Conservation (phyloP, 2,797 vertebrate species). For the Triplophysa bombifrons region DNA sequence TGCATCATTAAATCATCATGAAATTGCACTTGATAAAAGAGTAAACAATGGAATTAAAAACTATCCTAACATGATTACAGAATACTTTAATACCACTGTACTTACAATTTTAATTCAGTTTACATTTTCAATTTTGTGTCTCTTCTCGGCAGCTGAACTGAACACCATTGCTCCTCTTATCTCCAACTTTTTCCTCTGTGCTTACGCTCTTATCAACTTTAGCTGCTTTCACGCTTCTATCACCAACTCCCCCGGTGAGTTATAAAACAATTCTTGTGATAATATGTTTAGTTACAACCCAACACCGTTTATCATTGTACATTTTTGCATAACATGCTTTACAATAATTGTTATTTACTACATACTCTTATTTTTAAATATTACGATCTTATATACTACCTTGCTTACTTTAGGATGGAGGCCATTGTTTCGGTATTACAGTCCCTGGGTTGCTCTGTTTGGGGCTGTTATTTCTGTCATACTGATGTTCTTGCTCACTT, state of each 20-base stretch:
- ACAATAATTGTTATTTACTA: too few relatives aligned
- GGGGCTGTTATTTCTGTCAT: constrained; percentile 73
- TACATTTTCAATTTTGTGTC: not conserved
- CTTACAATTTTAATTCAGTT: not conserved
- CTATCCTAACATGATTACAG: too few relatives aligned
- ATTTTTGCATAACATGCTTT: too few relatives aligned
- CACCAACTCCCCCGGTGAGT: constrained; percentile 77
- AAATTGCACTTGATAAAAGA: too few relatives aligned
- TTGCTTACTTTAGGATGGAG: constrained; percentile 71
- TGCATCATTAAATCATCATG: too few relatives aligned
- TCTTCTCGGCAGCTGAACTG: constrained; percentile 67
- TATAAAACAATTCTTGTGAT: not conserved
- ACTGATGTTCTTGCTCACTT: constrained; percentile 80
- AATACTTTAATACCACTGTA: too few relatives aligned
- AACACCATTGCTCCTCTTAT: constrained; percentile 75
- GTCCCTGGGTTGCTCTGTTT: constrained; percentile 75
- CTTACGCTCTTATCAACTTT: constrained; percentile 80
- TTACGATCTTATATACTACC: too few relatives aligned
- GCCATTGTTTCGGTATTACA: constrained; percentile 77
- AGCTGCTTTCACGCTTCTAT: constrained; percentile 81
- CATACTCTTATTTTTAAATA: too few relatives aligned
- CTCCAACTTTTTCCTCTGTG: constrained; percentile 82
- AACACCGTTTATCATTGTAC: too few relatives aligned
- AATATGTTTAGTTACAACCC: not conserved
- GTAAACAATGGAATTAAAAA: too few relatives aligned